Conservation (phyloP, 2,113 vertebrate species). For the Anhinga anhinga region DNA sequence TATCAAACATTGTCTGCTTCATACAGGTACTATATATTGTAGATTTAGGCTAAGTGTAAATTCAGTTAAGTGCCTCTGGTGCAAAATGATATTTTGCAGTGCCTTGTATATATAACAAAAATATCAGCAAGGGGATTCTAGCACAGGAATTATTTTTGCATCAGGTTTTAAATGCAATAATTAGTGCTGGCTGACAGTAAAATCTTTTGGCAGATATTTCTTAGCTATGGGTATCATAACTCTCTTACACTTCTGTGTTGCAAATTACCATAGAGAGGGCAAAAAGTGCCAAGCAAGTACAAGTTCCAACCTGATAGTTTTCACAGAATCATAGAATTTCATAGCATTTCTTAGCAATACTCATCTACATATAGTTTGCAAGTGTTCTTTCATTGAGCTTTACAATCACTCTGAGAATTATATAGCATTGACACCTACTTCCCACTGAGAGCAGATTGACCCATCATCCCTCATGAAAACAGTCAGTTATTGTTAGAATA, state of each 20-base stretch:
- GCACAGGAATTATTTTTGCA: background rate
- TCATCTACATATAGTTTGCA: background rate
- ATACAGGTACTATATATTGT: background rate
- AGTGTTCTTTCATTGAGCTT: background rate
- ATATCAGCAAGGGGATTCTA: background rate
- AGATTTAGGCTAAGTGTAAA: conserved; percentile 1
- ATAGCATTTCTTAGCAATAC: background rate
- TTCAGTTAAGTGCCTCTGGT: background rate
- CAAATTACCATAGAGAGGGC: background rate
- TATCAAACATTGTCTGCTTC: background rate
- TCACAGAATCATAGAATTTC: background rate
- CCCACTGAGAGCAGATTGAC: background rate
- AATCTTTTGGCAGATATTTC: background rate
- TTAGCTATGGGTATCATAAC: background rate
- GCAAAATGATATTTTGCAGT: background rate
- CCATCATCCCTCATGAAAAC: background rate
- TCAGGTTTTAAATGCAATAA: conserved; percentile 1
- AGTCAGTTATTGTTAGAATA: background rate
- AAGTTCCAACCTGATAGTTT: background rate
- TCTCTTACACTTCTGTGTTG: background rate
- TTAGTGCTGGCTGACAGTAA: background rate
- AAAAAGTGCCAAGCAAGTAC: background rate
- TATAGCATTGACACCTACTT: background rate
- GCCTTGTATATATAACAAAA: background rate
- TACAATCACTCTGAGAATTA: background rate